Evolutionary conservation across 2,113 vertebrate species (phyloP).

Genomic region (Puntigrus tetrazona): DNA sequence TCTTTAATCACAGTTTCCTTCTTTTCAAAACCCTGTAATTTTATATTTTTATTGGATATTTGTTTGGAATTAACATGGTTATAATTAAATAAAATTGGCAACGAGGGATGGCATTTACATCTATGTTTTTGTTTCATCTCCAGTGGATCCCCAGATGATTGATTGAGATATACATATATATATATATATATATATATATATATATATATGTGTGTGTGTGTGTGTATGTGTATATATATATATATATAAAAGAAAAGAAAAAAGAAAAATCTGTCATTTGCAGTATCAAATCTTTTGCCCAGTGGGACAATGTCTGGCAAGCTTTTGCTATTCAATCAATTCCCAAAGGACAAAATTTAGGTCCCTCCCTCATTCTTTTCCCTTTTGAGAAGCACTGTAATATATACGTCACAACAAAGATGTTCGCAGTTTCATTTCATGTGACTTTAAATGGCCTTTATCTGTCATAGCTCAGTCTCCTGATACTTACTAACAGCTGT

Average conservation of each 20-base stretch:
- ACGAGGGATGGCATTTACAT: background rate
- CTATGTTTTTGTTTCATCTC: background rate
- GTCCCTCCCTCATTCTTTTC: background rate
- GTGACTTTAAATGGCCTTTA: slow-evolving; percentile 1
- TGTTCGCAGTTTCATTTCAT: background rate
- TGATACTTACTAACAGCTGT: slow-evolving; percentile 9
- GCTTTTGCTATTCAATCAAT: background rate
- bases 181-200: no score
- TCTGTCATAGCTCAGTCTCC: background rate
- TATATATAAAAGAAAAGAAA: no score
- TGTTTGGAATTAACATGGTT: background rate
- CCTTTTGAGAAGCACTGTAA: background rate
- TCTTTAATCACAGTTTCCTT: background rate
- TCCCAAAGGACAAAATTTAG: background rate
- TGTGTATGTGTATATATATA: no score
- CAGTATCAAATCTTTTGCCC: no score
- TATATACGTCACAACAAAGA: background rate
- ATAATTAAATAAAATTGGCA: background rate
- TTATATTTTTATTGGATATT: background rate
- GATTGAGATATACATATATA: no score
- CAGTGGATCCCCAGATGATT: background rate
- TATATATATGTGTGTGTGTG: no score
- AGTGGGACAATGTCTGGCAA: background rate
- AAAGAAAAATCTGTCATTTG: no score
- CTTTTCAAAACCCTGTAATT: background rate